Conservation (phyloP, 2,113 vertebrate genomes). For the Origma solitaria region DNA sequence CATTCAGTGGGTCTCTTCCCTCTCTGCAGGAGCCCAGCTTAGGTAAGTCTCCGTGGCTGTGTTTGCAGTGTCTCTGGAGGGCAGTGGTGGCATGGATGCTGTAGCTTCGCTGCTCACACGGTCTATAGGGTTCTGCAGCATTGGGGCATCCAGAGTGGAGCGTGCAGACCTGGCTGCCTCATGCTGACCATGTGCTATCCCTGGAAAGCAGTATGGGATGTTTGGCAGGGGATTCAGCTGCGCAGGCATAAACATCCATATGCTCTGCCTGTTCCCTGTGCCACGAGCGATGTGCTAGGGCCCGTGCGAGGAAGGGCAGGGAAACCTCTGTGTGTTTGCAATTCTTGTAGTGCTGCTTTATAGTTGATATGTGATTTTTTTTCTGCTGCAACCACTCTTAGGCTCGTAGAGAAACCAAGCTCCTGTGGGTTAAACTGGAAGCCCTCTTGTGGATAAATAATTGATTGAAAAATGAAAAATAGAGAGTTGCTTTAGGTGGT, state of each 20-base stretch:
- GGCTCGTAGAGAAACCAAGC: not conserved
- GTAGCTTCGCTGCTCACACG: not conserved
- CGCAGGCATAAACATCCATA: not conserved
- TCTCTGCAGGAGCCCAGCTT: not conserved
- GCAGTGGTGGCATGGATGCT: fast-evolving
- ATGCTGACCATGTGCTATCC: not conserved
- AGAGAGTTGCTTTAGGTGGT: not conserved
- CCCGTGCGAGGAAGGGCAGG: fast-evolving
- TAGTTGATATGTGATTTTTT: not conserved
- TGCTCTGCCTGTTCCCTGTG: not conserved
- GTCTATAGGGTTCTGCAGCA: not conserved
- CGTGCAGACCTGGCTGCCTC: not conserved
- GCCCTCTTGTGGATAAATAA: not conserved
- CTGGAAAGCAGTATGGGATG: not conserved
- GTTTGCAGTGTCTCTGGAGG: not conserved
- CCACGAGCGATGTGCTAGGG: fast-evolving
- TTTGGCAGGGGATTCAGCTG: not conserved
- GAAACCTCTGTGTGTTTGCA: not conserved
- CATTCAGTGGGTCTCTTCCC: not conserved
- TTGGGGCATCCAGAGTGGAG: not conserved
- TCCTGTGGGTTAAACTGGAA: not conserved
- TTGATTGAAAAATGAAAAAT: not conserved
- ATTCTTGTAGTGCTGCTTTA: not conserved
- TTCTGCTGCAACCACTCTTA: not conserved
- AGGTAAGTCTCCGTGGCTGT: slow-evolving; percentile 3